A percentile compares a stretch with the other conserved stretches of the same genome.
phyloP scores from a whole-genome alignment of 2,113 vertebrate genomes.

The Ophiodon elongatus region DNA sequence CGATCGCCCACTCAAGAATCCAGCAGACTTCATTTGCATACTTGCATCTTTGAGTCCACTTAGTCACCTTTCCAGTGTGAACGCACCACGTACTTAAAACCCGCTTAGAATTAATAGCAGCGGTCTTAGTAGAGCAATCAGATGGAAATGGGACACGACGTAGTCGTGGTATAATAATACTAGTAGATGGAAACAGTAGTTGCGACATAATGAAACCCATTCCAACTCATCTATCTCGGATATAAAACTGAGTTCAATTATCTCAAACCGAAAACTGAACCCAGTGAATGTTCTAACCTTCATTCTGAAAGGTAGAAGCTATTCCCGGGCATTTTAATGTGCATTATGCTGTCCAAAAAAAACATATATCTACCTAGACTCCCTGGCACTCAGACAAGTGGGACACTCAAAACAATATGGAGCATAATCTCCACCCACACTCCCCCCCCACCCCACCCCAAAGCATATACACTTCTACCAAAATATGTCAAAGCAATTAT shows the following conservation, averaged over 20 bases:
- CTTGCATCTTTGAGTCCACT: background rate
- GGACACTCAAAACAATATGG: conserved; percentile 39
- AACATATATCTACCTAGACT: background rate
- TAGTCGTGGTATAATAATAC: background rate
- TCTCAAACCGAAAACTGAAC: background rate
- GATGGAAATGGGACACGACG: background rate
- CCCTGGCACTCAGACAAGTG: conserved; percentile 24
- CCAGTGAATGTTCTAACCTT: background rate
- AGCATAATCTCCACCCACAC: conserved; percentile 44
- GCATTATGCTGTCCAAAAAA: background rate
- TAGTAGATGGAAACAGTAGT: background rate
- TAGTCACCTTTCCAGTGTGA: background rate
- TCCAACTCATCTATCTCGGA: background rate
- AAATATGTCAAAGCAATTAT: conserved; percentile 40
- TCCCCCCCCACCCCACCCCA: background rate
- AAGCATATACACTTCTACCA: conserved; percentile 28
- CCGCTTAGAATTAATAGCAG: background rate
- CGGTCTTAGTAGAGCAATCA: background rate
- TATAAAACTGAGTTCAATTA: background rate
- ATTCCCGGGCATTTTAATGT: background rate
- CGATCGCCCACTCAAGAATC: background rate
- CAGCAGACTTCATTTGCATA: background rate
- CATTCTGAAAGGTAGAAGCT: background rate
- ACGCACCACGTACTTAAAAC: background rate
- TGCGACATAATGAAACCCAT: background rate